These are phyloP conservation scores for Blennius ocellaris DNA, from an alignment of 2,113 vertebrate species.

Conservation along the genomic window DNA sequence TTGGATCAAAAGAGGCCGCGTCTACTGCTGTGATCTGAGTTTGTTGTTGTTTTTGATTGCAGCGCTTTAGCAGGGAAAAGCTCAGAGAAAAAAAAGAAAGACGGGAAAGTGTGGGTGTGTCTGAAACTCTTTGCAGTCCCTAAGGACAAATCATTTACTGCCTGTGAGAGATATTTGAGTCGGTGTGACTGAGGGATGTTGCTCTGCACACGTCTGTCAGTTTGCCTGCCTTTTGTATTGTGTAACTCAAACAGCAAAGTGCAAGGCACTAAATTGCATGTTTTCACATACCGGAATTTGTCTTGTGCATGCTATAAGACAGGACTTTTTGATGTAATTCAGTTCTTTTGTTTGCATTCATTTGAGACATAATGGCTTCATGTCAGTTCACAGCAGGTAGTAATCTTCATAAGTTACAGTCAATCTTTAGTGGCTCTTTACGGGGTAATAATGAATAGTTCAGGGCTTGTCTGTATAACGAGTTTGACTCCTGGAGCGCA, in stretches of 20 bases:
- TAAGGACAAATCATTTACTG: constrained; percentile 60
- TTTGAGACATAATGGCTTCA: neutral
- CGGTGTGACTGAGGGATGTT: constrained; percentile 14
- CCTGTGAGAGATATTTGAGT: constrained; percentile 67
- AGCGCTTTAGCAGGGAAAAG: constrained; percentile 21
- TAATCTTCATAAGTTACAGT: neutral
- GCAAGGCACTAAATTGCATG: neutral
- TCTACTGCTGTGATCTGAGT: neutral
- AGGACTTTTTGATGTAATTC: neutral
- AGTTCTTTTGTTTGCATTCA: constrained; percentile 4
- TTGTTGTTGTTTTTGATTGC: neutral
- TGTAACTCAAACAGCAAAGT: neutral
- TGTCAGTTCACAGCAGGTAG: constrained; percentile 10
- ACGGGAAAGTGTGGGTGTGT: constrained; percentile 35
- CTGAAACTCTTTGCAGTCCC: constrained; percentile 40
- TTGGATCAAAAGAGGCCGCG: constrained; percentile 10
- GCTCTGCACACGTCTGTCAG: constrained; percentile 8
- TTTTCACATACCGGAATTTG: neutral
- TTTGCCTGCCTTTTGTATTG: constrained; percentile 10
- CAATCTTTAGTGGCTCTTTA: constrained; percentile 3
- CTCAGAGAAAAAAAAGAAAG: constrained; percentile 1
- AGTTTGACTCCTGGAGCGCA: neutral
- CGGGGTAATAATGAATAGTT: neutral
- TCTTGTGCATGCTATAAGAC: neutral
- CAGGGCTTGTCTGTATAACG: neutral